Evolutionary conservation across 2,888 invertebrate genomes (phyloP), one percentile per base, ranked within the genome.

Genomic region (Chymomyza amoena): DNA sequence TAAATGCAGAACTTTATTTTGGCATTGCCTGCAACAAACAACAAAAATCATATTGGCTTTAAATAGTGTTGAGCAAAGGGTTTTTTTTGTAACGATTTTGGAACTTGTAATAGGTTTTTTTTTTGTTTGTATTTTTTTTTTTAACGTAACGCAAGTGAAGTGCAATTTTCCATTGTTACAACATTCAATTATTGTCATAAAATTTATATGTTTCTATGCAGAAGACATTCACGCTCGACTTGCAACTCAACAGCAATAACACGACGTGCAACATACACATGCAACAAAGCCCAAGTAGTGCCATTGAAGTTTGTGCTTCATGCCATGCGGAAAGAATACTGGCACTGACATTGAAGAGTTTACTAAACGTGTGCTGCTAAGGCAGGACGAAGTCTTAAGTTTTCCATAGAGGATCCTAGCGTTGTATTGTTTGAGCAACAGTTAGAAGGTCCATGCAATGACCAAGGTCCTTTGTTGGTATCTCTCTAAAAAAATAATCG

Each of bases 181-280:
- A 80, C 84, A 81, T 87, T 87, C 87, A 84, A 84, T 87, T 84
- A 87, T 87, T 84, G 84, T 80, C 87, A 81, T 77, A 77, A 79
- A 84, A 87, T 84, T 80, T 84, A 84, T 84, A 87, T 81, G 84
- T 84, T 82, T 79, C 87, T 84, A 78, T 80, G 76, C 75, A 82
- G 72, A 66, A 78, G 76, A 72, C 77, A 76, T 79, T 76, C 81
- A 76, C 74, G 81, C 79, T 82, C 72, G 75, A 80, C 72, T 81
- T 80, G 72, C 71, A 65, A 65, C 45, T 65, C 65, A 59, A 15
- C 50, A 64, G 63, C 74, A 66, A 50, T 20, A 18, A 25, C 57
- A 54, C 4, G 5, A 54, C 54, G 16, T 54, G 54, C 54, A 6
- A 57, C 57, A 13, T 5, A 25, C 13, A 28, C 57, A 50, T 61